Conservation (phyloP, 2,797 vertebrate genomes). For the Falco novaeseelandiae region DNA sequence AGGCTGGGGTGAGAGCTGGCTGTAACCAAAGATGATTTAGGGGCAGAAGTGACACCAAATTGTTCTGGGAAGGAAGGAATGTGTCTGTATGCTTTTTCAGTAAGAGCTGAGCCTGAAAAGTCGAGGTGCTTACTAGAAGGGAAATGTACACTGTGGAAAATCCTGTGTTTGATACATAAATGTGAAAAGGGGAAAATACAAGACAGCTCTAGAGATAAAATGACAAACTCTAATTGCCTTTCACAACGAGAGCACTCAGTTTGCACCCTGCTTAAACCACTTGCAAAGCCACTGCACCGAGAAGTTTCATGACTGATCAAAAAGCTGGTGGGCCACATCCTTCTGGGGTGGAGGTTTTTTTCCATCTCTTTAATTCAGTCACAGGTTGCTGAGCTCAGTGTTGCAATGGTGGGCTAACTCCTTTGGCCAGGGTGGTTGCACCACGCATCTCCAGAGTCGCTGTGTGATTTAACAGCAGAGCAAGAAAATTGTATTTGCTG, state of each 20-base stretch:
- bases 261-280: background rate
- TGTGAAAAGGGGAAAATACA: background rate
- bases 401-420: background rate
- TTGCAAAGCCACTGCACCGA: background rate
- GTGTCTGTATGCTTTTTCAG: fast-evolving
- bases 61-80: background rate
- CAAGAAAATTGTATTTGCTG: background rate
- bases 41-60: background rate
- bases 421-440: background rate
- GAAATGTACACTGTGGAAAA: background rate
- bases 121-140: background rate
- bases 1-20: background rate
- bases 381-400: background rate
- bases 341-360: background rate
- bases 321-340: background rate
- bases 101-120: background rate
- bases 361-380: background rate
- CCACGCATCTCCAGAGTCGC: background rate
- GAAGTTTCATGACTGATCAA: background rate
- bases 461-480: background rate
- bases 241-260: background rate
- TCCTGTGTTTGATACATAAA: fast-evolving
- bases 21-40: fast-evolving
- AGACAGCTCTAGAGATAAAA: background rate
- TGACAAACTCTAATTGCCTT: background rate